A percentile compares a stretch with the other conserved stretches of the same genome.
Evolutionary conservation across 2,888 invertebrate species (phyloP).

Genomic region (Spilarctia lutea): DNA sequence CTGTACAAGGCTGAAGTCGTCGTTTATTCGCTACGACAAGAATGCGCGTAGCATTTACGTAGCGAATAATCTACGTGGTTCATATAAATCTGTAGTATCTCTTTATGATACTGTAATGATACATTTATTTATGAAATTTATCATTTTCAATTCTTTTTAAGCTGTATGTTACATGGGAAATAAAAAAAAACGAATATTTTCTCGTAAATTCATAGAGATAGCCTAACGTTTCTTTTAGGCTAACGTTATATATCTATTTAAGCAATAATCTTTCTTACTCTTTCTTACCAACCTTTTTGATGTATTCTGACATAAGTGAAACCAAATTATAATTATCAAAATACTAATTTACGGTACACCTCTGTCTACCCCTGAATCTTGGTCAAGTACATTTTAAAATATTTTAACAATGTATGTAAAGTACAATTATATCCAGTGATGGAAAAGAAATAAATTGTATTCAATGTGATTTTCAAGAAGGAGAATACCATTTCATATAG

Average conservation of each 20-base stretch:
- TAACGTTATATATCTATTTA: too few relatives aligned
- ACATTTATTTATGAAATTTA: constrained; percentile 18
- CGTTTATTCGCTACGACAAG: not conserved
- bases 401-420: too few relatives aligned
- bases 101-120: constrained; percentile 10
- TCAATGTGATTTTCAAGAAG: not conserved
- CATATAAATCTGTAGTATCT: not conserved
- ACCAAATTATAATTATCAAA: too few relatives aligned
- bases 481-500: not conserved
- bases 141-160: not conserved
- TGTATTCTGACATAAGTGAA: too few relatives aligned
- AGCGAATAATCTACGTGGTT: constrained; percentile 7
- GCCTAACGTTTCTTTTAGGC: too few relatives aligned
- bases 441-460: too few relatives aligned
- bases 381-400: too few relatives aligned
- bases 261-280: too few relatives aligned
- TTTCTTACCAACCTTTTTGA: too few relatives aligned
- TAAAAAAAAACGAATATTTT: constrained; percentile 41
- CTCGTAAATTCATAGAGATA: constrained; percentile 32
- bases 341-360: too few relatives aligned
- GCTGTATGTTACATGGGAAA: constrained; percentile 10
- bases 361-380: too few relatives aligned
- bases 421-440: too few relatives aligned
- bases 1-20: not conserved
- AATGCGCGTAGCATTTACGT: constrained; percentile 7